phyloP scores from a whole-genome alignment of 2,888 invertebrate species.

The Andrena chrysosceles region DNA sequence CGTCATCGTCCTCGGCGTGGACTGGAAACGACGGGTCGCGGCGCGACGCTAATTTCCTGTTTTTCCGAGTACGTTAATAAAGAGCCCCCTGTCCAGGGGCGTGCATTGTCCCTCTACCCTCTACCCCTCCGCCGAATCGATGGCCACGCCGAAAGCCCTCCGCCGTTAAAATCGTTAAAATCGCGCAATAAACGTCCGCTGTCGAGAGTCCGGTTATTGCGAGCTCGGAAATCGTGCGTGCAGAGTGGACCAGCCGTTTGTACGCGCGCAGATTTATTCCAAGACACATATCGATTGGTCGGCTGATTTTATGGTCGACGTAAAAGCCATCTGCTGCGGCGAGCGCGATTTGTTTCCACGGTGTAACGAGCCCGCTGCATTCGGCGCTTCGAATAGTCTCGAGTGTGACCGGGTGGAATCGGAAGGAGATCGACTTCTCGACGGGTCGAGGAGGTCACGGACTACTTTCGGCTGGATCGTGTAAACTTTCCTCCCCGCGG shows the following conservation, averaged over 20 bases:
- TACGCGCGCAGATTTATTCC: conserved; percentile 35
- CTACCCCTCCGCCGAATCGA: conserved; percentile 56
- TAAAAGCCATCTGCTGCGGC: conserved; percentile 34
- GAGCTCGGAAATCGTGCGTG: conserved; percentile 16
- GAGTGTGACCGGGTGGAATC: background rate
- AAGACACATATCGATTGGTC: conserved; percentile 45
- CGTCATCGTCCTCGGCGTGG: conserved; percentile 48
- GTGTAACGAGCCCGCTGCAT: background rate
- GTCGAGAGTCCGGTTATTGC: conserved; percentile 38
- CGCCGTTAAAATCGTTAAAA: conserved; percentile 55
- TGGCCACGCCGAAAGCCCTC: conserved; percentile 52
- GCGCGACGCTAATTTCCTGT: conserved; percentile 70
- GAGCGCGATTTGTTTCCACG: conserved; percentile 28
- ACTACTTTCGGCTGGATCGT: no score
- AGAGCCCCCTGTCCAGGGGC: conserved; percentile 36
- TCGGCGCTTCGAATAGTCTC: background rate
- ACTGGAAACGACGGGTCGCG: conserved; percentile 55
- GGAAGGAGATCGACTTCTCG: background rate
- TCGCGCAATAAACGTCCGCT: conserved; percentile 44
- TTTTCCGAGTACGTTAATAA: conserved; percentile 68
- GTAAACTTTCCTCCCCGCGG: no score
- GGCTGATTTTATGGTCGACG: conserved; percentile 21
- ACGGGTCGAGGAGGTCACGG: background rate
- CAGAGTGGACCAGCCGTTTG: background rate
- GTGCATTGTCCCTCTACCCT: conserved; percentile 55